These are phyloP conservation scores for Andrena bucephala DNA, from an alignment of 2,888 invertebrate species.

Conservation along the genomic window DNA sequence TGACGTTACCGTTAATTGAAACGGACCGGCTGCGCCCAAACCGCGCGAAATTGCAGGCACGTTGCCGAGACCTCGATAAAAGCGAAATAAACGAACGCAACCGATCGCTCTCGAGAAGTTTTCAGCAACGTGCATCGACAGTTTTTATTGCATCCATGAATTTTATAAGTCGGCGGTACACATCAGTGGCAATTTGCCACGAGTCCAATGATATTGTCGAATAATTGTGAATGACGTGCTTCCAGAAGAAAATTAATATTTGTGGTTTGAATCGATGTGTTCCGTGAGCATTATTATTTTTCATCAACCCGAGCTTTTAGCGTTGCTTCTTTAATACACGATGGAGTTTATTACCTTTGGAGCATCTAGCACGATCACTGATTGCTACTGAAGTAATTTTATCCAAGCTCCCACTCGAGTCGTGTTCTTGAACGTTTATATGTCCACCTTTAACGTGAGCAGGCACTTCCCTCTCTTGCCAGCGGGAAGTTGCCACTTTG, in stretches of 20 bases:
- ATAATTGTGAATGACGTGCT: no score
- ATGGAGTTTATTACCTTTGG: no score
- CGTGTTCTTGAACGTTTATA: background rate
- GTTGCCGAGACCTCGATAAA: constrained; percentile 54
- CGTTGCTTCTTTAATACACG: no score
- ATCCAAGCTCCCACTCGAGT: constrained; percentile 5
- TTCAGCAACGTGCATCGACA: background rate
- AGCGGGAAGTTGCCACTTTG: background rate
- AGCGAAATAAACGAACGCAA: constrained; percentile 61
- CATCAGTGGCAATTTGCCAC: no score
- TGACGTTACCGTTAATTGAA: constrained; percentile 76
- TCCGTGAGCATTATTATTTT: no score
- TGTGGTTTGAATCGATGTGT: no score
- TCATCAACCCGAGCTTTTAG: no score
- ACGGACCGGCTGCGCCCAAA: constrained; percentile 78
- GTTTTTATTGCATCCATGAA: background rate
- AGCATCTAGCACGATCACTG: constrained; percentile 15
- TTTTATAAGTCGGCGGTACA: background rate
- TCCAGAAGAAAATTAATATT: no score
- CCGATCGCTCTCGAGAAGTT: constrained; percentile 34
- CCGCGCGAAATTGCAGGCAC: constrained; percentile 68
- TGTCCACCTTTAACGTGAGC: constrained; percentile 5
- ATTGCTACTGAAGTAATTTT: constrained; percentile 4
- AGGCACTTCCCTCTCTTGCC: background rate
- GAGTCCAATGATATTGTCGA: no score